Percentiles rank a stretch among this genome's conserved stretches.
Evolutionary conservation across 2,113 vertebrate genomes (phyloP).

Genomic region (Clinocottus analis): DNA sequence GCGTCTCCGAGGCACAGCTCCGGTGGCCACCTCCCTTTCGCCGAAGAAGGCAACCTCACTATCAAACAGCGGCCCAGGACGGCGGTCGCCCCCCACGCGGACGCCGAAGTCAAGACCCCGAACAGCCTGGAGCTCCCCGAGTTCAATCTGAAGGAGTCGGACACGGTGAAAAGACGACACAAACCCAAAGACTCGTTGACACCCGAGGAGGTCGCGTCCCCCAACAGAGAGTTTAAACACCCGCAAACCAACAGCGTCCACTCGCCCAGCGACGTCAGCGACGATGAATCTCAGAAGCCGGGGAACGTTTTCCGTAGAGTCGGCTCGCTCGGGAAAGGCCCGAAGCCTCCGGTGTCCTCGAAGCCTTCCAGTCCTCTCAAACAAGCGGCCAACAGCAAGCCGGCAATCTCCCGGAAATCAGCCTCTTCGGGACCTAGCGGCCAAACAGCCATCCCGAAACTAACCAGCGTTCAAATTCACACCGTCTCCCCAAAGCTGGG

Average conservation of each 20-base stretch:
- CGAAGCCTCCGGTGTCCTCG: conserved; percentile 51
- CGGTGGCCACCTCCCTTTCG: conserved; percentile 90
- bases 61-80: conserved; percentile 94
- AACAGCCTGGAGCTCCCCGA: conserved; percentile 80
- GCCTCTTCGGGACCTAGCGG: not conserved
- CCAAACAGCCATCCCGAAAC: conserved; percentile 63
- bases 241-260: conserved; percentile 3
- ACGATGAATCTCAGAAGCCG: conserved; percentile 62
- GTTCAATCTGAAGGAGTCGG: conserved; percentile 95
- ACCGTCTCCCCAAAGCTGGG: conserved; percentile 51
- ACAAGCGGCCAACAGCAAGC: conserved; percentile 59
- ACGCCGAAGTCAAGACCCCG: conserved; percentile 45
- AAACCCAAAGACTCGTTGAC: conserved; percentile 85
- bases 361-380: conserved; percentile 76
- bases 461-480: conserved; percentile 65
- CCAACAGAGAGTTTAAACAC: conserved; percentile 55
- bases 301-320: conserved; percentile 51
- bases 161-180: conserved; percentile 93
- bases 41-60: conserved; percentile 94
- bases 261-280: conserved; percentile 30
- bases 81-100: not conserved
- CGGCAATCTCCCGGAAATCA: conserved; percentile 53
- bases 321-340: conserved; percentile 63
- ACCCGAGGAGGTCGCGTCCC: conserved; percentile 60
- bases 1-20: conserved; percentile 84